Evolutionary conservation across 2,113 vertebrate species (phyloP).

Genomic region (Emberiza fucata): DNA sequence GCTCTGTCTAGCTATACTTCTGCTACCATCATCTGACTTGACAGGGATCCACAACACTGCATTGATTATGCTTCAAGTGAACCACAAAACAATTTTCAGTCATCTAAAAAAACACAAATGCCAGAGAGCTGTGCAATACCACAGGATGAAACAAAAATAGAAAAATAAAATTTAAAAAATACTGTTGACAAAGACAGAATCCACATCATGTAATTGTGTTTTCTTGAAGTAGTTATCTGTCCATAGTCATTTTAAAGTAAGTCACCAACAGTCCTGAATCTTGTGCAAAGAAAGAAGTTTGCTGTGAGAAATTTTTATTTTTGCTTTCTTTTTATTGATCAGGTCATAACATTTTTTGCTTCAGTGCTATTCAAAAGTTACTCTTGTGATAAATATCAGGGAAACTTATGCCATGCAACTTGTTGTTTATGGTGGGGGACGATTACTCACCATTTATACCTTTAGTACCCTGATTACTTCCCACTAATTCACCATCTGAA

Average conservation of each 20-base stretch:
- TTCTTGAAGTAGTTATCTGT: background rate
- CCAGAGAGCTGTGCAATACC: background rate
- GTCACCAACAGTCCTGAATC: background rate
- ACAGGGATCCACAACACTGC: slow-evolving; percentile 9
- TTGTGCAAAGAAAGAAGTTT: background rate
- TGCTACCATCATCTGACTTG: slow-evolving; percentile 45
- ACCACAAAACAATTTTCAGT: background rate
- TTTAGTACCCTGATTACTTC: background rate
- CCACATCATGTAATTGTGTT: rapidly evolving
- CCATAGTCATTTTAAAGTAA: background rate
- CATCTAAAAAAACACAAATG: background rate
- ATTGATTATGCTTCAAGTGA: background rate
- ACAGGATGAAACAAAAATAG: background rate
- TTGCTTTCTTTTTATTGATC: background rate
- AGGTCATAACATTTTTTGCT: background rate
- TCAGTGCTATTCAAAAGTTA: background rate
- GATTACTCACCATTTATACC: background rate
- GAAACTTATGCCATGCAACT: background rate
- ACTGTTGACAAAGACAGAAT: background rate
- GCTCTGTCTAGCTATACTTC: slow-evolving; percentile 31
- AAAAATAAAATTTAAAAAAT: background rate
- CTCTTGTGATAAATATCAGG: background rate
- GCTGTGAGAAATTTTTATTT: background rate
- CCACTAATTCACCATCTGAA: background rate
- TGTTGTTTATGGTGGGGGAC: background rate